Base-by-base conservation (phyloP, 2,888 invertebrate species). In the Mythimna loreyi region DNA sequence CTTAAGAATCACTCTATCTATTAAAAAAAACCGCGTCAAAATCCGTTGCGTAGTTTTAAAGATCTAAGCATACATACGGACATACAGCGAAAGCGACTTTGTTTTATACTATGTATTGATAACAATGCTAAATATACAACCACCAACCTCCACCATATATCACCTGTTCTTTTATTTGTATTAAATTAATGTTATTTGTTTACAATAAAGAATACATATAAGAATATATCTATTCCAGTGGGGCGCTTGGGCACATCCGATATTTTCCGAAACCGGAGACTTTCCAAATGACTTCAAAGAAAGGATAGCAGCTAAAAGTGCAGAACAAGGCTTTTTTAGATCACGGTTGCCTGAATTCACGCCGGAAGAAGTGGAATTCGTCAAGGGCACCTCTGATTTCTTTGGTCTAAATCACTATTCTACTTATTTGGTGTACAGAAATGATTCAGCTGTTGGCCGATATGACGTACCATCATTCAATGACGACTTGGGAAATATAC, bases 351-450 rank as follows among this genome's bases (percentile, higher is more conserved):
- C 97, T 0, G 90, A 91, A 80, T 96, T 97, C 67, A 96, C 96
- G 3, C 69, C 87, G 0, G 95, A 97, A 60, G 97, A 97, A 94
- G 94, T 97, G 3, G 90, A 94, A 52, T 93, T 94, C 61, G 95
- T 97, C 21, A 94, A 92, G 16, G 97, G 95, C 45, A 85, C 88
- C 0, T 96, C 96, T 0, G 98, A 98, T 86, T 97, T 97, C 90
- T 96, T 98, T 72, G 97, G 97, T 13, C 88, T 98, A 8, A 98
- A 98, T 83, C 96, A 97, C 75, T 98, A 98, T 88, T 96, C 97
- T 0, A 92, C 96, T 8, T 86, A 86, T 69, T 82, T 96, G 56
- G 92, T 91, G 2, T 95, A 93, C 11, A 87, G 85, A 81, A 91
- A 92, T 62, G 87, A 85, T 59, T 85, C 88, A 40, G 80, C 74